phyloP scores from a whole-genome alignment of 1,140 invertebrate species.

The Lethrus apterus region DNA sequence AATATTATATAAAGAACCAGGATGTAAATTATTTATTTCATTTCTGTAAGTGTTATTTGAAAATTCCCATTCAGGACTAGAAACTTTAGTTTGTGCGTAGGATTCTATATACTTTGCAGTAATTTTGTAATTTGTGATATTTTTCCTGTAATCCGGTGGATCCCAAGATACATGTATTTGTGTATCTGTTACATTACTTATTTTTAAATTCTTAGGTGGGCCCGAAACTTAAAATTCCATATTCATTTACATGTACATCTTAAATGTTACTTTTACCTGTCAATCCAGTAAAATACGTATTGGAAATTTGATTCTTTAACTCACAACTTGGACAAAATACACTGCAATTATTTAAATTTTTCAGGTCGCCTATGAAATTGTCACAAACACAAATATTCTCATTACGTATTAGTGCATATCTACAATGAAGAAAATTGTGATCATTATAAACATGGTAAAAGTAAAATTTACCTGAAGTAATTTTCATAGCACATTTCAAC shows the following conservation, averaged over 20 bases:
- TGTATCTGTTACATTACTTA: slow-evolving; percentile 32
- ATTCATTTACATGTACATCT: slow-evolving; percentile 12
- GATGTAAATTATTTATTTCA: slow-evolving; percentile 27
- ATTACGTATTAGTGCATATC: slow-evolving; percentile 21
- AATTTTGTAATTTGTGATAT: slow-evolving; percentile 31
- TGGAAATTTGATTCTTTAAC: slow-evolving; percentile 21
- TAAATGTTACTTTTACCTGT: slow-evolving; percentile 22
- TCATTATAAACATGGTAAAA: slow-evolving; percentile 10
- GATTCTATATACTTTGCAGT: slow-evolving; percentile 29
- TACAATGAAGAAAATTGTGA: slow-evolving; percentile 16
- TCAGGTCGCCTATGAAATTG: slow-evolving; percentile 32
- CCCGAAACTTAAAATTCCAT: slow-evolving; percentile 29
- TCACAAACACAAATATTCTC: slow-evolving; percentile 26
- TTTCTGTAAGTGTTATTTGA: slow-evolving; percentile 33
- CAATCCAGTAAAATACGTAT: slow-evolving; percentile 32
- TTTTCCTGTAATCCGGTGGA: slow-evolving; percentile 30
- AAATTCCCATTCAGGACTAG: slow-evolving; percentile 24
- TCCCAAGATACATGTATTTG: slow-evolving; percentile 30
- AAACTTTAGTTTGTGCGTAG: slow-evolving; percentile 27
- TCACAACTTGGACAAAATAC: slow-evolving; percentile 23
- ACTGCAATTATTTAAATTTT: slow-evolving; percentile 21
- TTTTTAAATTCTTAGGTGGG: slow-evolving; percentile 29
- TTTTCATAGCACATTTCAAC: slow-evolving; percentile 23
- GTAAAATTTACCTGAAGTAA: slow-evolving; percentile 27
- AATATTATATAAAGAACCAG: slow-evolving; percentile 35